A percentile compares a stretch with the other conserved stretches of the same genome.
Evolutionary conservation across 1,140 invertebrate species (phyloP).

Genomic region (Plectrocnemia conspersa): DNA sequence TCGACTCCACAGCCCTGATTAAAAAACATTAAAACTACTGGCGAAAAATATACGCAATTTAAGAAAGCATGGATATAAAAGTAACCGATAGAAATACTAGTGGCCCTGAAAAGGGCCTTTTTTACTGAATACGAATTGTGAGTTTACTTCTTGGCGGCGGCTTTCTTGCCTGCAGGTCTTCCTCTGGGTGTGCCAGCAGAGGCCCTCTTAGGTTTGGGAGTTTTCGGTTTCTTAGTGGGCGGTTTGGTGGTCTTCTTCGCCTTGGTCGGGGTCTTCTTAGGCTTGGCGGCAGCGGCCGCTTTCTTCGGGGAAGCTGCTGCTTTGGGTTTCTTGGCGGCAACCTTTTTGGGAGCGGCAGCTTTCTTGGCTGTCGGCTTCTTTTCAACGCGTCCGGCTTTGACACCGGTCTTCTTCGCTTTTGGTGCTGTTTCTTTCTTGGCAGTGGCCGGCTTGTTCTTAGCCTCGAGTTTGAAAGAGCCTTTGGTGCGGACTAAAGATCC

Average conservation of each 20-base stretch:
- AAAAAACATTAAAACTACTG: no score
- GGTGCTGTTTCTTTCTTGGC: not conserved
- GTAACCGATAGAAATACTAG: no score
- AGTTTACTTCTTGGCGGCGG: conserved; percentile 11
- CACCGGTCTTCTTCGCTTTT: conserved; percentile 23
- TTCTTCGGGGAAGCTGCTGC: no score
- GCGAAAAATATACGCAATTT: no score
- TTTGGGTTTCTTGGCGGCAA: conserved; percentile 3
- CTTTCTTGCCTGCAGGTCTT: conserved; percentile 6
- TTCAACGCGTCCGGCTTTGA: not conserved
- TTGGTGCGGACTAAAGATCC: conserved; percentile 57
- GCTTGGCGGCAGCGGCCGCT: no score
- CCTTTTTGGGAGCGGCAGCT: conserved; percentile 21
- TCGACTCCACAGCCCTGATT: no score
- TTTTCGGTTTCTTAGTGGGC: conserved; percentile 30
- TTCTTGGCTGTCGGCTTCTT: conserved; percentile 18
- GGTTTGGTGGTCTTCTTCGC: conserved; percentile 25
- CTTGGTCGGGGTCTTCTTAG: conserved; percentile 21
- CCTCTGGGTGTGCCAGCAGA: conserved; percentile 20
- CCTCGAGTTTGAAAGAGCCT: conserved; percentile 58
- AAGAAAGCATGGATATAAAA: no score
- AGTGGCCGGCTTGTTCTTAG: conserved; percentile 18
- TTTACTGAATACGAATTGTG: no score
- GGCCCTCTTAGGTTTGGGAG: conserved; percentile 31
- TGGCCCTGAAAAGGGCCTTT: conserved; percentile 10